Conservation (phyloP, 2,888 invertebrate genomes). For the Drosophila parthenogenetica region DNA sequence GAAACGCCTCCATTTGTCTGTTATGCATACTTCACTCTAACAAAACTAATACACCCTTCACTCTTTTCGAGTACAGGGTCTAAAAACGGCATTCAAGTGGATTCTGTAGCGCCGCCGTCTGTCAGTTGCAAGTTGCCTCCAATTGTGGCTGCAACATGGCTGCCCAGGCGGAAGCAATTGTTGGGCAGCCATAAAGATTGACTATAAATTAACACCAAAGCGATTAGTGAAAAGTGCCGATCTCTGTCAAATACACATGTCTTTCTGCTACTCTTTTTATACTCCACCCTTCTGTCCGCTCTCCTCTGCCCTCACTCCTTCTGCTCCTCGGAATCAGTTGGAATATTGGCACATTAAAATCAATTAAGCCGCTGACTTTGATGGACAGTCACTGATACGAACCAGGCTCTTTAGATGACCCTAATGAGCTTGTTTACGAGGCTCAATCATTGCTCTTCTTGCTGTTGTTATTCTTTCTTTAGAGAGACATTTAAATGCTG, state of each 20-base stretch:
- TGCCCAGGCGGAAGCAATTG: slow-evolving; percentile 76
- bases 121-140: slow-evolving; percentile 6
- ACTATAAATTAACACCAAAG: slow-evolving; percentile 79
- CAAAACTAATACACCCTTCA: too few relatives aligned
- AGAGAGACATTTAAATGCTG: slow-evolving; percentile 43
- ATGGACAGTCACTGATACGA: slow-evolving; percentile 44
- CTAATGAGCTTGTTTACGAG: slow-evolving; percentile 44
- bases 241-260: slow-evolving; percentile 75
- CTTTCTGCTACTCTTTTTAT: slow-evolving; percentile 17
- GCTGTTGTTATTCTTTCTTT: slow-evolving; percentile 1
- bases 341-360: slow-evolving; percentile 74
- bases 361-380: slow-evolving; percentile 69
- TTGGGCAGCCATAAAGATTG: slow-evolving; percentile 64
- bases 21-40: too few relatives aligned
- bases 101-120: slow-evolving; percentile 44
- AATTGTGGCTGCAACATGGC: slow-evolving; percentile 61
- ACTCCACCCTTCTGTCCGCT: slow-evolving; percentile 3
- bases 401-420: slow-evolving; percentile 15
- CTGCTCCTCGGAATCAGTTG: slow-evolving; percentile 38
- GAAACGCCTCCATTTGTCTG: too few relatives aligned
- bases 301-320: slow-evolving; percentile 1
- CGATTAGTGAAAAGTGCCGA: slow-evolving; percentile 80
- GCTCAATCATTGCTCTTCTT: slow-evolving; percentile 2
- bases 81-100: slow-evolving; percentile 64
- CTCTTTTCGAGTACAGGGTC: too few relatives aligned